A percentile compares a stretch with the other conserved stretches of the same genome.
Evolutionary conservation across 2,113 vertebrate species (phyloP).

Genomic region (Kryptolebias marmoratus): DNA sequence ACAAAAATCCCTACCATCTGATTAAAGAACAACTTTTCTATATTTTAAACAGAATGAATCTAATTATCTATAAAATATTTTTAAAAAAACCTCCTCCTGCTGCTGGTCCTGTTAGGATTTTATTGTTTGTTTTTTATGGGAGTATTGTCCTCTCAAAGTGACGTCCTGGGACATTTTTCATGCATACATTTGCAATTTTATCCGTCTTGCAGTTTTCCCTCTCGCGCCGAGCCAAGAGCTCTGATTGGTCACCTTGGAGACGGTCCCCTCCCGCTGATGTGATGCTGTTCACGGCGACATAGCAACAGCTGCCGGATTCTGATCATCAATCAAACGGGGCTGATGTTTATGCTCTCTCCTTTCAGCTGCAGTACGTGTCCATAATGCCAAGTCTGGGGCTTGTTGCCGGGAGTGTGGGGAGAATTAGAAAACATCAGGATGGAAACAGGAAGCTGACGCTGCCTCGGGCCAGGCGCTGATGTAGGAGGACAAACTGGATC

Average conservation of each 20-base stretch:
- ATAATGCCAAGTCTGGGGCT: constrained; percentile 31
- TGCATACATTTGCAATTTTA: constrained; percentile 55
- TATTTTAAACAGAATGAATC: too few relatives aligned
- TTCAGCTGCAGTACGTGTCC: constrained; percentile 33
- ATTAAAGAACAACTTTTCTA: too few relatives aligned
- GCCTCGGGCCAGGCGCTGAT: constrained; percentile 47
- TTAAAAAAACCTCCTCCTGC: too few relatives aligned
- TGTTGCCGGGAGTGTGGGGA: constrained; percentile 9
- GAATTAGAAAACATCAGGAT: constrained; percentile 34
- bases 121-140: constrained; percentile 54
- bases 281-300: constrained; percentile 51
- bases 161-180: constrained; percentile 56
- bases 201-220: constrained; percentile 23
- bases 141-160: constrained; percentile 38
- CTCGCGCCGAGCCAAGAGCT: constrained; percentile 20
- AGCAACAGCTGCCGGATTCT: constrained; percentile 55
- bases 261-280: constrained; percentile 31
- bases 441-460: constrained; percentile 18
- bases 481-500: constrained; percentile 32
- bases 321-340: constrained; percentile 56
- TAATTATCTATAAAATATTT: too few relatives aligned
- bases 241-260: constrained; percentile 54
- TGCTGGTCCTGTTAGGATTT: constrained; percentile 6
- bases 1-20: too few relatives aligned
- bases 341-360: constrained; percentile 27